Evolutionary conservation across 2,113 vertebrate species (phyloP).

Genomic region (Speoplatyrhinus poulsoni): DNA sequence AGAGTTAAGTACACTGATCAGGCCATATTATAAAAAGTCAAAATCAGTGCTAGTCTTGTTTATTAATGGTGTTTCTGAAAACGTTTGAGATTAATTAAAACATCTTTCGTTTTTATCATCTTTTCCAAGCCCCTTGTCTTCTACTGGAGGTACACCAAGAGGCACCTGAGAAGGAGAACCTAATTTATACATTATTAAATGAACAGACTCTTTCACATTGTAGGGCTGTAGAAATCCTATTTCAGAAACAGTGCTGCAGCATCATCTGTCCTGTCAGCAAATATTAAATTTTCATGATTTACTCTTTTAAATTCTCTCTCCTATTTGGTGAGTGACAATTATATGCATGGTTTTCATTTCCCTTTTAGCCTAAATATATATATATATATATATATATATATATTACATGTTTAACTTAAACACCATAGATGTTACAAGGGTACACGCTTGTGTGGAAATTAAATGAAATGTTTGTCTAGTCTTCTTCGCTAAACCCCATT

Average conservation of each 20-base stretch:
- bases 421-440: background rate
- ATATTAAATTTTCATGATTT: slow-evolving; percentile 46
- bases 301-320: slow-evolving; percentile 24
- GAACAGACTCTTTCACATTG: slow-evolving; percentile 25
- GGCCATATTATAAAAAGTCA: no score
- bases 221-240: slow-evolving; percentile 38
- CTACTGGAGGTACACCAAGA: slow-evolving; percentile 2
- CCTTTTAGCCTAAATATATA: background rate
- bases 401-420: background rate
- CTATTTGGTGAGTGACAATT: background rate
- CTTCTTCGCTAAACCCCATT: no score
- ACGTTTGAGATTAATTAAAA: no score
- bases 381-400: background rate
- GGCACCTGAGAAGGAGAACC: slow-evolving; percentile 28
- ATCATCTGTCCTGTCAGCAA: slow-evolving; percentile 23
- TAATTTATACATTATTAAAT: slow-evolving; percentile 46
- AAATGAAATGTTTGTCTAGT: no score
- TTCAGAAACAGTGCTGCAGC: slow-evolving; percentile 17
- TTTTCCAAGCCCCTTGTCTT: background rate
- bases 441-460: background rate
- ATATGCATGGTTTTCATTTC: background rate
- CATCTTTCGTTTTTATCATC: slow-evolving; percentile 4
- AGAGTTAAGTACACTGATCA: no score
- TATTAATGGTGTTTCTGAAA: no score
- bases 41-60: no score